Percentiles rank a stretch among this genome's conserved stretches.
Evolutionary conservation across 2,113 vertebrate genomes (phyloP).

Genomic region (pig (Sus scrofa)): T2T-Sscrofa CM000828.6:30412001-30412500

Average conservation of each 20-base stretch:
- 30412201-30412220: background rate
- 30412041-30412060: background rate
- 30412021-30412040: background rate
- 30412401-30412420: background rate
- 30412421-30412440: background rate
- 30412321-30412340: conserved; percentile 1
- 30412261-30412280: background rate
- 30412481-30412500: background rate
- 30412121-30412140: background rate
- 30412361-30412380: background rate
- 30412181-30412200: background rate
- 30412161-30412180: background rate
- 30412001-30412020: background rate
- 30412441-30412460: background rate
- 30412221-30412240: background rate
- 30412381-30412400: background rate
- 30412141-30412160: background rate
- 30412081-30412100: background rate
- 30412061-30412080: background rate
- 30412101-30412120: background rate
- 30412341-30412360: background rate
- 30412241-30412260: background rate
- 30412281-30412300: background rate
- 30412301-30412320: background rate
- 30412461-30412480: background rate